phyloP scores from a whole-genome alignment of 1,140 invertebrate genomes.

The Temnothorax longispinosus region DNA sequence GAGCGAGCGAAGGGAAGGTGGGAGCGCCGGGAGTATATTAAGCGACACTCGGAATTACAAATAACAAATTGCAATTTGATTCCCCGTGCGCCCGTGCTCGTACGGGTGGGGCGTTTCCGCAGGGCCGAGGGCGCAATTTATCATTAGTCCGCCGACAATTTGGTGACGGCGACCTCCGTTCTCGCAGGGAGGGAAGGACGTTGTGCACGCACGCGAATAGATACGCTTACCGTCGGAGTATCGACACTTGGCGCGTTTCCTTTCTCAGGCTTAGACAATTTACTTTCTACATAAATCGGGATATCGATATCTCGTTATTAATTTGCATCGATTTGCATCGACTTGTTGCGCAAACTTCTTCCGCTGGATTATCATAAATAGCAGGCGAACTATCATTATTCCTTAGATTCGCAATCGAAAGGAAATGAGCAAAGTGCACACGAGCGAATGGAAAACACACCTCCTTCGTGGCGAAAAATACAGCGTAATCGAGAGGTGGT shows the following conservation, averaged over 20 bases:
- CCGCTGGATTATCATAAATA: background rate
- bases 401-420: constrained; percentile 4
- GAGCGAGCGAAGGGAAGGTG: constrained; percentile 47
- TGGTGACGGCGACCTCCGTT: constrained; percentile 79
- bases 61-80: constrained; percentile 87
- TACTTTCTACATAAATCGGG: background rate
- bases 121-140: constrained; percentile 82
- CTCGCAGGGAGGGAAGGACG: constrained; percentile 58
- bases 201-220: no score
- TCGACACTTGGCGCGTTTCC: constrained; percentile 7
- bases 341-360: constrained; percentile 21
- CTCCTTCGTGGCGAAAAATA: constrained; percentile 41
- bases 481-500: background rate
- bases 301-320: background rate
- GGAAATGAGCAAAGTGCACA: background rate
- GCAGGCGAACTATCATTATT: background rate
- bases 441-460: background rate
- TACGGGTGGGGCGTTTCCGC: constrained; percentile 62
- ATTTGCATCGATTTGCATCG: constrained; percentile 20
- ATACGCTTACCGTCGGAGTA: background rate
- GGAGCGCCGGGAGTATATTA: constrained; percentile 83
- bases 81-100: constrained; percentile 67
- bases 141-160: constrained; percentile 85
- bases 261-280: background rate
- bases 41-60: constrained; percentile 86